phyloP scores from a whole-genome alignment of 2,113 vertebrate species.

The Gymnobelideus leadbeateri region DNA sequence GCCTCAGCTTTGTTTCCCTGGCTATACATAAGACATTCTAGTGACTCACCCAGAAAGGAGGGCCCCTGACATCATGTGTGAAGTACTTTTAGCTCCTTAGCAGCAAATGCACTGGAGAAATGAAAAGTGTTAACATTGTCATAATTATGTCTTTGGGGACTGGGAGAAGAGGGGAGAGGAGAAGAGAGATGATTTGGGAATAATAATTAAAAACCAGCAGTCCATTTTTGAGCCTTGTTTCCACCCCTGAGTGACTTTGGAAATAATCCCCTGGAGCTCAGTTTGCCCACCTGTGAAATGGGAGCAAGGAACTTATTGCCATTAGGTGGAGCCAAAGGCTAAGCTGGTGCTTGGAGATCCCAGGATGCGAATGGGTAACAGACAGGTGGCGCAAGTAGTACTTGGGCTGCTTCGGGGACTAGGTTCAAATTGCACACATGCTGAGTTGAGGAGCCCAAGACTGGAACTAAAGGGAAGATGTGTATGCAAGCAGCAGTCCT shows the following conservation, averaged over 20 bases:
- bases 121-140: conserved; percentile 62
- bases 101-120: conserved; percentile 73
- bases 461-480: conserved; percentile 42
- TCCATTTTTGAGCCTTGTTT: conserved; percentile 25
- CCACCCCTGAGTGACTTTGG: conserved; percentile 42
- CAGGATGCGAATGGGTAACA: conserved; percentile 72
- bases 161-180: conserved; percentile 7
- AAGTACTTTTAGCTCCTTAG: conserved; percentile 58
- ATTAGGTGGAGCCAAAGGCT: conserved; percentile 81
- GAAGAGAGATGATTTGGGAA: conserved; percentile 11
- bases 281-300: conserved; percentile 75
- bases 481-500: conserved; percentile 43
- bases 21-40: conserved; percentile 54
- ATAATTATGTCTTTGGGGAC: conserved; percentile 32
- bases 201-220: conserved; percentile 6
- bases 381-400: conserved; percentile 71
- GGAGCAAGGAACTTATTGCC: conserved; percentile 67
- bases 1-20: conserved; percentile 8
- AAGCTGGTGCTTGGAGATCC: conserved; percentile 75
- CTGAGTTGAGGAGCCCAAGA: conserved; percentile 69
- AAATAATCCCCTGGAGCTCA: conserved; percentile 62
- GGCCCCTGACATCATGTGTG: conserved; percentile 64
- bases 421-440: conserved; percentile 74
- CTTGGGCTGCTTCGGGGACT: conserved; percentile 62
- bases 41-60: conserved; percentile 68